Evolutionary conservation across 2,797 vertebrate species (phyloP), one percentile per base, ranked within the genome.

Genomic region (Oophaga sylvatica): DNA sequence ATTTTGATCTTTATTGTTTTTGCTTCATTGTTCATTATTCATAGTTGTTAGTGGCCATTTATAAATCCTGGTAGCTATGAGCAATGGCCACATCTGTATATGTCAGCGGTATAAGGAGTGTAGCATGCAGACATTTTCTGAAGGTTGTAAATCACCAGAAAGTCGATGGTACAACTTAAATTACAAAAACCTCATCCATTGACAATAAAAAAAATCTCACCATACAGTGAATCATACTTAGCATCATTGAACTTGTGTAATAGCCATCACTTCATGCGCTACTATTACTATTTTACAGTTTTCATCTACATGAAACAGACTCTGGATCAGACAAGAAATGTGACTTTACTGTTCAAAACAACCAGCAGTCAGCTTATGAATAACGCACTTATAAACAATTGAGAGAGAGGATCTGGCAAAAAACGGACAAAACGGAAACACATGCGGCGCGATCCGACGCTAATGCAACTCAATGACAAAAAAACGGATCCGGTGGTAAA

Each of bases 61-160:
- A 13, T 0, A 26, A 26, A 26, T 70, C 0, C 5, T 1, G 13
- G 3, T 70, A 35, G 15, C 29, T 31, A 5, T 70, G 29, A 70
- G 2, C 31, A 19, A 31, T 31, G 31, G 68, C 6, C 68, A 71
- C 68, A 71, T 71, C 29, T 71, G 31, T 73, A 59, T 73, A 53
- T 31, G 62, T 31, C 31, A 26, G 84, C 41, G 63, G 75, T 79
- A 41, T 12, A 31, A 41, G 60, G 11, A 3, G 22, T 12, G 41
- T 35, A 70, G 48, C 7, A 80, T 68, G 48, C 29, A 78, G 63
- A 19, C 48, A 59, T 70, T 70, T 80, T 86, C 73, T 79, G 62
- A 80, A 62, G 62, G 48, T 16, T 63, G 59, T 78, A 85, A 78
- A 78, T 78, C 4, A 85, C 56, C 60, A 67, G 7, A 53, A 76